These are phyloP conservation scores for Cerastis rubricosa DNA, from an alignment of 2,888 invertebrate species.

Conservation along the genomic window DNA sequence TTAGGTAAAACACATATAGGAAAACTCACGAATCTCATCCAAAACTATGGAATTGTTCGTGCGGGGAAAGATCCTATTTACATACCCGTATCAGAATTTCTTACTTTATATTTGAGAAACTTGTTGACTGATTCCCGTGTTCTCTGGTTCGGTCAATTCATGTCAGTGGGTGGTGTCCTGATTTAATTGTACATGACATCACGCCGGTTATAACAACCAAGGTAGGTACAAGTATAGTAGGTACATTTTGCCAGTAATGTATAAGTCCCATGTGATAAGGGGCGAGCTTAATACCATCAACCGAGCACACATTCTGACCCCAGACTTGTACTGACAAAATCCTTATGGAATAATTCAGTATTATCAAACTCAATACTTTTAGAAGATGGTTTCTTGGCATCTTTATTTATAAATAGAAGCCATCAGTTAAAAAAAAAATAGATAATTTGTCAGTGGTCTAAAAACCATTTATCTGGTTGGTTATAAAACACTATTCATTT, in stretches of 20 bases:
- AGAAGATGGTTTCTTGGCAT: background rate
- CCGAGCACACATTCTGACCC: background rate
- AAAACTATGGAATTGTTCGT: constrained; percentile 51
- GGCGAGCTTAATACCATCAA: background rate
- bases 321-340: background rate
- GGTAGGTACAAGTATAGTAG: background rate
- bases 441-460: background rate
- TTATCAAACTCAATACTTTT: background rate
- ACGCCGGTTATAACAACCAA: background rate
- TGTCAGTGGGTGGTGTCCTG: background rate
- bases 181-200: background rate
- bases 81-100: constrained; percentile 30
- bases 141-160: background rate
- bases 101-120: constrained; percentile 23
- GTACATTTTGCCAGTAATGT: too few species aligned
- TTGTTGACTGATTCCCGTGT: background rate
- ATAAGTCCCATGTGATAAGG: too few species aligned
- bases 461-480: background rate
- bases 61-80: constrained; percentile 28
- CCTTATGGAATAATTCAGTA: background rate
- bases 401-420: background rate
- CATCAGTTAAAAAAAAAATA: background rate
- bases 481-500: background rate
- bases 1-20: constrained; percentile 39
- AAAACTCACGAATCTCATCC: constrained; percentile 21